These are phyloP conservation scores for Bos taurus DNA, from an alignment of 2,113 vertebrate species.

Conservation along the genomic window ARS-UCD2.0 NC_037338.1:29568501-29569000, in stretches of 20 bases:
- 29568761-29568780: background rate
- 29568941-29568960: background rate
- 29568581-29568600: background rate
- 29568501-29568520: background rate
- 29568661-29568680: background rate
- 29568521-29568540: background rate
- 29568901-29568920: background rate
- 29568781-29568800: background rate
- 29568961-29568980: background rate
- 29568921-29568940: background rate
- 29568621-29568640: background rate
- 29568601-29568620: background rate
- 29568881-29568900: background rate
- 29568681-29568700: background rate
- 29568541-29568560: background rate
- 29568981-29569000: background rate
- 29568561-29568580: background rate
- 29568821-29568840: background rate
- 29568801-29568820: background rate
- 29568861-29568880: background rate
- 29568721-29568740: background rate
- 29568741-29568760: background rate
- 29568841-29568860: background rate
- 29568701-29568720: background rate
- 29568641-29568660: background rate